Base-by-base conservation (phyloP, 2,888 invertebrate species). In the Nemotelus nigrinus region DNA sequence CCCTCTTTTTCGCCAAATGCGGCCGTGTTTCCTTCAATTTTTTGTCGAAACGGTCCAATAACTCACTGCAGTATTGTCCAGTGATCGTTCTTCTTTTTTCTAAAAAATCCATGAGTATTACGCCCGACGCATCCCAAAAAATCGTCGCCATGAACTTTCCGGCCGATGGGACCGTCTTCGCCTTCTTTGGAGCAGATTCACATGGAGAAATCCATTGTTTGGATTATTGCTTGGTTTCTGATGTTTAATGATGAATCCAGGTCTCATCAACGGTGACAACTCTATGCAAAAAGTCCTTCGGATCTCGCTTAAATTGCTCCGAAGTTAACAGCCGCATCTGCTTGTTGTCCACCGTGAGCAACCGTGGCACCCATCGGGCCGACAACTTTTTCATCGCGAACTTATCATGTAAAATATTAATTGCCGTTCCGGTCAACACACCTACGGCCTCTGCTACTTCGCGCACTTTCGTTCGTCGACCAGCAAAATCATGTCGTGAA, bases 401-500 rank as follows among this genome's bases (percentile, higher is more conserved):
- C 53, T 75, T 53, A 57, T 74, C 60, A 72, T 72, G 57, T 43
- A 75, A 75, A 48, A 50, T 75, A 63, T 47, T 41, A 50, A 43
- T 64, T 60, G 41, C 50, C 48, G 50, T 75, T 53, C 64, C 63
- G 43, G 3, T 39, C 60, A 64, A 75, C 41, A 70, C 70, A 44
- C 53, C 70, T 70, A 70, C 5, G 53, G 53, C 41, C 7, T 41
- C 53, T 60, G 64, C 48, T 64, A 63, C n/a, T 64, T 64, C 64
- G 63, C 75, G 64, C 60, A 60, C 47, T 43, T 55, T 70, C 41
- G 70, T 70, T 75, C 64, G 75, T 39, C 64, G 75, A 75, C 50
- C 75, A 58, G n/a, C n/a, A n/a, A n/a, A n/a, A n/a, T n/a, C n/a
- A n/a, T n/a, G n/a, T n/a, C n/a, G n/a, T n/a, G n/a, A n/a, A n/a